Conservation (phyloP, 2,113 vertebrate species). For the Myotis lucifugus region DNA sequence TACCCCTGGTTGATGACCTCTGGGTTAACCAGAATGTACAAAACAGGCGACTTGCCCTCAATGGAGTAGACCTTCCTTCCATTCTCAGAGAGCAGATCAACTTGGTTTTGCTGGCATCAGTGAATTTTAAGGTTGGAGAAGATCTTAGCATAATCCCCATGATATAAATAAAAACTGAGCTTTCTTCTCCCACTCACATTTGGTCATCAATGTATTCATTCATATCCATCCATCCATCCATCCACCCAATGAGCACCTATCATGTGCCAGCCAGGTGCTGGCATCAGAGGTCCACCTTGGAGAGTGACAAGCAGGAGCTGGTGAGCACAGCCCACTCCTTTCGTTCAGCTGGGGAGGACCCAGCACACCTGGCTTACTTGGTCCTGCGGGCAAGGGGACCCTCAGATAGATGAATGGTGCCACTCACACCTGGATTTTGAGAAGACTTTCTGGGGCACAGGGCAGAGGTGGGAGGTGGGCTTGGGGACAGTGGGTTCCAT, state of each 20-base stretch:
- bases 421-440: neutral
- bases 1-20: neutral
- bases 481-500: neutral
- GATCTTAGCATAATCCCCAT: neutral
- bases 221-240: neutral
- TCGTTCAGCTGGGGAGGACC: neutral
- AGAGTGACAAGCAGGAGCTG: too few relatives aligned
- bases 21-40: neutral
- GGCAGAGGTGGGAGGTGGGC: neutral
- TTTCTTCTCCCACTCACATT: neutral
- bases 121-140: neutral
- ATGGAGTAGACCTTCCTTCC: neutral
- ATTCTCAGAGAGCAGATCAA: neutral
- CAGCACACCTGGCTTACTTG: neutral
- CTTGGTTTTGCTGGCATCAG: neutral
- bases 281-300: too few relatives aligned
- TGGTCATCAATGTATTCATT: neutral
- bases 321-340: neutral
- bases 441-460: neutral
- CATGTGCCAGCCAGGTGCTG: neutral
- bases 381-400: neutral
- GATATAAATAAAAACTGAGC: neutral
- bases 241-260: neutral
- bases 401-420: fast-evolving
- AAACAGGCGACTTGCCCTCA: neutral